Evolutionary conservation across 2,888 invertebrate species (phyloP), one percentile per base, ranked within the genome.

Genomic region (Bimastos eiseni): DNA sequence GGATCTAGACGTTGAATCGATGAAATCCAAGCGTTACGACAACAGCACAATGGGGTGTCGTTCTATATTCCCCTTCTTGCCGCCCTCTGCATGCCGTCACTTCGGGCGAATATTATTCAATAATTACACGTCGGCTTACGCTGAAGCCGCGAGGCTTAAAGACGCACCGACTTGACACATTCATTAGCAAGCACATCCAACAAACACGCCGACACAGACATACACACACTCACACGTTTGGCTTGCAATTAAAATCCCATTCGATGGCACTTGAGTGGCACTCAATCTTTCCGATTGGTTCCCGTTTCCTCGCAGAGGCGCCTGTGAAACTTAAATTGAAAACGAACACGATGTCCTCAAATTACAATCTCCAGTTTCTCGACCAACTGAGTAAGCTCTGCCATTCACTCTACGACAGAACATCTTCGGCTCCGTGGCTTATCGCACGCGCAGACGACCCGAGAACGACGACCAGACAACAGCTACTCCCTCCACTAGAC

Each of bases 161-260:
- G 70, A 70, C 70, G 70, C 70, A 70, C 70, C 70, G 70, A 70
- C 17, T 70, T 70, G 70, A 70, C 70, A 70, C 70, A 70, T 70
- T 70, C 70, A 70, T 70, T 70, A 70, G 70, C 30, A 30, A 2
- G 5, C 3, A 24, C 21, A 13, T 8, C 70, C 49, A 11, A 21
- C 49, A 49, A 21, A 49, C 49, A 49, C 41, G 4, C 49, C 19
- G 21, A 49, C 49, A 49, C 8, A 17, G 4, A 49, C 49, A 49
- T 2, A 24, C 49, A 49, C 49, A 49, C 49, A 44, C 44, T 1
- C 44, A 44, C 19, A 70, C 1, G 70, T 8, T 30, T n/a, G 70
- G 30, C 70, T n/a, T 70, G 70, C 70, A 70, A 70, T 70, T 70
- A n/a, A 8, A 70, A 70, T 70, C 70, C 30, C n/a, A n/a, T 70